Conservation (phyloP, 2,888 invertebrate species). For the Ochropleura plecta region DNA sequence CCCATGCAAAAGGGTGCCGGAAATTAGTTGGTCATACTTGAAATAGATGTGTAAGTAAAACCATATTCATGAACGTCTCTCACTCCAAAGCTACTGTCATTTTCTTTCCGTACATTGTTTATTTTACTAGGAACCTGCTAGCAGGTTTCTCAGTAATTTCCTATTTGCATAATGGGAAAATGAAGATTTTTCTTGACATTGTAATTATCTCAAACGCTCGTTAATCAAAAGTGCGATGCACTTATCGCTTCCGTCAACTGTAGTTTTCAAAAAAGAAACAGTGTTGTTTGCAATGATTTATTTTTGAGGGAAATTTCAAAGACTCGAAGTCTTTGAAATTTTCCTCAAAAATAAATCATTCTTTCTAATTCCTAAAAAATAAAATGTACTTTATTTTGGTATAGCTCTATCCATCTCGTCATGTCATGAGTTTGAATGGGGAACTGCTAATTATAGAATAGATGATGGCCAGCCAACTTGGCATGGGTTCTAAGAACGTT, state of each 20-base stretch:
- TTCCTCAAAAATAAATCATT: too few species aligned
- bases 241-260: conserved; percentile 3
- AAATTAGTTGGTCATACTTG: conserved; percentile 5
- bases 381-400: not conserved
- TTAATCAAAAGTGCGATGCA: conserved; percentile 6
- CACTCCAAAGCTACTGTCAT: not conserved
- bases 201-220: conserved; percentile 5
- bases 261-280: not conserved
- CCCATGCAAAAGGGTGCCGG: conserved; percentile 1
- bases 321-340: too few species aligned
- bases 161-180: conserved; percentile 54
- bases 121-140: conserved; percentile 16
- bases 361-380: too few species aligned
- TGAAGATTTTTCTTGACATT: conserved; percentile 16
- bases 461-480: not conserved
- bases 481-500: not conserved
- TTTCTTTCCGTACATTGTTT: conserved; percentile 44
- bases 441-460: conserved; percentile 7
- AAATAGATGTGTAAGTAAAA: conserved; percentile 10
- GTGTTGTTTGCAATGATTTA: too few species aligned
- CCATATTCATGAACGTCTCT: not conserved
- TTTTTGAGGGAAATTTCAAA: too few species aligned
- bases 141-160: conserved; percentile 30
- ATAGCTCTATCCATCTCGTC: not conserved
- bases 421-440: not conserved